Evolutionary conservation across 2,888 invertebrate genomes (phyloP), one percentile per base, ranked within the genome.

Genomic region (Rhorus exstirpatorius): DNA sequence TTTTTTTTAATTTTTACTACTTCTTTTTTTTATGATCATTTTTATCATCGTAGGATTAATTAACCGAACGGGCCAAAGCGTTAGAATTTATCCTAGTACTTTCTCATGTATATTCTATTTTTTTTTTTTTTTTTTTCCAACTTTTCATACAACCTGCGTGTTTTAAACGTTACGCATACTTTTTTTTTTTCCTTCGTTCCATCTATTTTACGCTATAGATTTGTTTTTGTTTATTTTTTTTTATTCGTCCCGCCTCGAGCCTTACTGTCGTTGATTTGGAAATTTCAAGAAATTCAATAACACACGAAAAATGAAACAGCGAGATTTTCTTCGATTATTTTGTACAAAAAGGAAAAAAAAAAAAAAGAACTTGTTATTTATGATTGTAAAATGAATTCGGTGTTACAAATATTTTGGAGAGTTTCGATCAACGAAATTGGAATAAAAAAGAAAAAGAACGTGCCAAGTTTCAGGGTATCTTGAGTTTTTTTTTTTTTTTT

Each of bases 391-490:
- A 60, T 67, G 19, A 38, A 76, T 80, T 74, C 67, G 70, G n/a
- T n/a, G 78, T 84, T 63, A 77, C 53, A 58, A 68, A 51, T 74
- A 78, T 70, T 78, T 70, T 51, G 51, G 65, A 41, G 61, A 53
- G 74, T 74, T 79, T 74, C 79, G 72, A 63, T 55, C 84, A 89
- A 88, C 87, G 89, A 89, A 88, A 84, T 80, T 77, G 51, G 76
- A 86, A 83, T 81, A 84, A 88, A 91, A 90, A 67, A 51, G 3
- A 83, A 87, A 91, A 89, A 89, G 90, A 90, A 91, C 91, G 91
- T 91, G 91, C 90, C 91, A 91, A 67, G 67, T 46, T 17, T 53
- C 46, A 26, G n/a, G 26, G 6, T 68, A 2, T 61, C 53, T 31
- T 6, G 31, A n/a, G 10, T 44, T 10, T 65, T 65, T 44, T n/a